Percentiles rank a stretch among this genome's conserved stretches.
Conservation (phyloP, 2,888 invertebrate species). For the Galerucella calmariensis region DNA sequence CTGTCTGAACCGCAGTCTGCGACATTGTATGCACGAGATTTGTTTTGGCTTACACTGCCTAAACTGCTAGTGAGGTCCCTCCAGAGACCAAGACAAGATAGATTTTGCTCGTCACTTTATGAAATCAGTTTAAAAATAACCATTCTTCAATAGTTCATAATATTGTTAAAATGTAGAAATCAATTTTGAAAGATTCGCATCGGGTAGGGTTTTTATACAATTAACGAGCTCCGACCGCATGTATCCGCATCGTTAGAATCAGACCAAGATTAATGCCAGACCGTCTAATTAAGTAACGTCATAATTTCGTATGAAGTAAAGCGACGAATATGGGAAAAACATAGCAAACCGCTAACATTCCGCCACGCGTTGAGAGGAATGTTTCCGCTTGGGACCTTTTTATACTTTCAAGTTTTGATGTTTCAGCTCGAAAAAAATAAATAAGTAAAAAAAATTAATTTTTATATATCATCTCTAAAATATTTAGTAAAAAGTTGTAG, state of each 20-base stretch:
- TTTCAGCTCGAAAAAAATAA: not conserved
- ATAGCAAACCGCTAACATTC: slow-evolving; percentile 32
- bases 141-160: no score
- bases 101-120: no score
- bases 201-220: slow-evolving; percentile 50
- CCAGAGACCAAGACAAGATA: no score
- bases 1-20: no score
- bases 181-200: not conserved
- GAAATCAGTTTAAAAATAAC: no score
- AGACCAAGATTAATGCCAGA: slow-evolving; percentile 56
- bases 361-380: slow-evolving; percentile 22
- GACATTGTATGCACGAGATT: no score
- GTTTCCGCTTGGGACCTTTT: slow-evolving; percentile 25
- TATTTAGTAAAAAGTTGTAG: not conserved
- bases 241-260: slow-evolving; percentile 55
- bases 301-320: slow-evolving; percentile 58
- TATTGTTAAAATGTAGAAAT: no score
- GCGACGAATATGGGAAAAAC: slow-evolving; percentile 52
- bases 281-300: slow-evolving; percentile 60
- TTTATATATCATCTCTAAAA: not conserved
- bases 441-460: not conserved
- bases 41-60: no score
- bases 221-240: slow-evolving; percentile 51
- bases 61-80: no score
- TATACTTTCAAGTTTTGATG: slow-evolving; percentile 18